Evolutionary conservation across 2,113 vertebrate genomes (phyloP).

Genomic region (Gallinago media): DNA sequence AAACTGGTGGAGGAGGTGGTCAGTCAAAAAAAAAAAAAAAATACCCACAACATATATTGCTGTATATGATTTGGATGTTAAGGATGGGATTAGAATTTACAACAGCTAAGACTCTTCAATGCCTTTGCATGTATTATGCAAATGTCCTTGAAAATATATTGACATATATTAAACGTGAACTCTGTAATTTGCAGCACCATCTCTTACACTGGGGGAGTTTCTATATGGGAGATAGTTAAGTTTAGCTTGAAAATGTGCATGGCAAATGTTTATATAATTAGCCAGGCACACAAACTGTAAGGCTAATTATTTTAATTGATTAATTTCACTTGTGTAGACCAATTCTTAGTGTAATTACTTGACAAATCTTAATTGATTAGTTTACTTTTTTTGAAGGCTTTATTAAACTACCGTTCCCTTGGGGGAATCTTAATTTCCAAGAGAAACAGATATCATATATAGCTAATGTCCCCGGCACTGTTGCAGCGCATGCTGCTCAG

Average conservation of each 20-base stretch:
- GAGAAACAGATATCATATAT: not conserved
- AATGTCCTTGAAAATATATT: slow-evolving; percentile 25
- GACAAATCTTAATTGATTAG: slow-evolving; percentile 24
- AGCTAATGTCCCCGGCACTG: not conserved
- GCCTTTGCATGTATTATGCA: slow-evolving; percentile 46
- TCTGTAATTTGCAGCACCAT: not conserved
- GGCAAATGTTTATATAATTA: slow-evolving; percentile 22
- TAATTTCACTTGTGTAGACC: not conserved
- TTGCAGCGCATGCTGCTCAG: not conserved
- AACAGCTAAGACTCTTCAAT: not conserved
- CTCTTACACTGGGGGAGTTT: not conserved
- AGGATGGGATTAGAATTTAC: slow-evolving; percentile 2
- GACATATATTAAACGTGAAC: slow-evolving; percentile 28
- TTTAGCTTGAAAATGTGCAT: not conserved
- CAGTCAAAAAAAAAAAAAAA: not conserved
- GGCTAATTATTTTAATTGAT: slow-evolving; percentile 39
- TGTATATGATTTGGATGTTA: slow-evolving; percentile 6
- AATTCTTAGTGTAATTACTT: slow-evolving; percentile 12
- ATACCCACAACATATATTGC: not conserved
- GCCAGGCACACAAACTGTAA: not conserved
- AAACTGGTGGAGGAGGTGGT: slow-evolving; percentile 5
- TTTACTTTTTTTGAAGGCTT: not conserved
- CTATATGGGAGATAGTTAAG: not conserved
- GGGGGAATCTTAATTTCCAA: not conserved
- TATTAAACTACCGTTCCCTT: not conserved